Evolutionary conservation across 2,113 vertebrate genomes (phyloP).

Genomic region (Antechinus stuartii): DNA sequence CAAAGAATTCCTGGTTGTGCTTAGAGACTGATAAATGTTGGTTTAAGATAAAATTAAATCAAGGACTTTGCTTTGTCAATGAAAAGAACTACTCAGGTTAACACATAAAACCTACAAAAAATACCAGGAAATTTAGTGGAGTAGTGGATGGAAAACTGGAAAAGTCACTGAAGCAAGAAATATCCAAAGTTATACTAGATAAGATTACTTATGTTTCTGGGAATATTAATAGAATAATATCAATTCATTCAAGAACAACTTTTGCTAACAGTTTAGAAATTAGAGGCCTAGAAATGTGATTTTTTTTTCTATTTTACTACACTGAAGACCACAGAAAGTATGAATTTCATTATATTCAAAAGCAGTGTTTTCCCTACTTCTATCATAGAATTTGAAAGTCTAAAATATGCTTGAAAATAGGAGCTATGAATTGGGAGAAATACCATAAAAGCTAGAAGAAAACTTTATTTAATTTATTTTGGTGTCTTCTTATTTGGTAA

Average conservation of each 20-base stretch:
- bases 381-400: neutral
- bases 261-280: conserved; percentile 31
- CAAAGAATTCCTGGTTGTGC: conserved; percentile 39
- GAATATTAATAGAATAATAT: conserved; percentile 62
- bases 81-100: conserved; percentile 4
- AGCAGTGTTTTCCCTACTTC: neutral
- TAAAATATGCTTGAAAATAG: neutral
- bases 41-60: conserved; percentile 37
- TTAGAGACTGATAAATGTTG: conserved; percentile 36
- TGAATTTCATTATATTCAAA: neutral
- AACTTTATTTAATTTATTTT: conserved; percentile 10
- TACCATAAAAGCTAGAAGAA: neutral
- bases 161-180: conserved; percentile 60
- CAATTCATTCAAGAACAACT: conserved; percentile 44
- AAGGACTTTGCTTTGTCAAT: conserved; percentile 4
- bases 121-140: conserved; percentile 30
- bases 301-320: conserved; percentile 53
- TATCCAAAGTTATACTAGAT: conserved; percentile 44
- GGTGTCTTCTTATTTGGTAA: neutral
- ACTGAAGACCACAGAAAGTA: neutral
- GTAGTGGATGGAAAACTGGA: conserved; percentile 61
- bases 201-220: conserved; percentile 50
- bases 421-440: neutral
- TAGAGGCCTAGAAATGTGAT: conserved; percentile 18
- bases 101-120: neutral